Base-by-base conservation (phyloP, 1,140 invertebrate species). In the Plodia interpunctella region DNA sequence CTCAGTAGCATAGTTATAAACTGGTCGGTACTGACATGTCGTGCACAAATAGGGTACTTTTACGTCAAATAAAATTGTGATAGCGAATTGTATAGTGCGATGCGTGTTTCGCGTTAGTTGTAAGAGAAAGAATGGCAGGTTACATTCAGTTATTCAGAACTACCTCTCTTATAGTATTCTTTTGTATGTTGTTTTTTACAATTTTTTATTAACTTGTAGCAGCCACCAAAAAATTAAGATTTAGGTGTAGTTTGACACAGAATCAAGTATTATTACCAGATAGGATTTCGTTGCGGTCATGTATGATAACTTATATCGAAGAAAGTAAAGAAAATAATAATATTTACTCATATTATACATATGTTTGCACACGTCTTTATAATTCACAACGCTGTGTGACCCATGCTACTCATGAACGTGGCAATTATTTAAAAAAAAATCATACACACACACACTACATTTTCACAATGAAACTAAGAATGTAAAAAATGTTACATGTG, bases 141-240 rank as follows among this genome's bases (percentile, higher is more conserved):
- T 59, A 63, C 59, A 62, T 65, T 66, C 62, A 73, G 30, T 67
- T 69, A 64, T 63, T 68, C 54, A 64, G 61, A 73, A 72, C 76
- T 78, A 78, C 76, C 76, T 78, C 76, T 72, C 60, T 68, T 20
- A 55, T 68, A 70, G 68, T 72, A 68, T 70, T 72, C 57, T 66
- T 66, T 67, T 58, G 32, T 70, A 63, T 32, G 30, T 68, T 65
- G 62, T 61, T 58, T 60, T 57, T 61, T 56, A 55, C 53, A 61
- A 35, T 30, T 55, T 56, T 56, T 55, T 60, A 49, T 55, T 56
- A 55, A 25, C 19, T 52, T 54, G 52, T 61, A 61, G 59, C 59
- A 49, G 17, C n/a, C 54, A 61, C 59, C 59, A 61, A 61, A 61
- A 56, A 56, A 9, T 57, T 17, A 18, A 2, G 5, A 1, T 15